These are phyloP conservation scores for Acanthisitta chloris DNA, from an alignment of 2,113 vertebrate species.

Conservation along the genomic window DNA sequence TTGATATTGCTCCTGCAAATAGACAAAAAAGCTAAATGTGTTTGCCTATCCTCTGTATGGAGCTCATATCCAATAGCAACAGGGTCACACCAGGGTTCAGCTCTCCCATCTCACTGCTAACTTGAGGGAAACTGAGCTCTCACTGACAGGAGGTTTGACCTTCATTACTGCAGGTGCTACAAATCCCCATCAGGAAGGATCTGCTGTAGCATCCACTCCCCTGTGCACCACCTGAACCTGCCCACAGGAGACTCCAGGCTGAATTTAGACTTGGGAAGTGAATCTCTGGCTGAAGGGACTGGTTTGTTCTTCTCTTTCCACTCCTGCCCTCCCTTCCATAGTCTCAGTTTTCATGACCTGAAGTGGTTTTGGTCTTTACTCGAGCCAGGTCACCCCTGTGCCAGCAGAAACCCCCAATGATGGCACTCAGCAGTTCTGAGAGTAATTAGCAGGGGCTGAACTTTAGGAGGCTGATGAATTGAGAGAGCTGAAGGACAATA, in stretches of 20 bases:
- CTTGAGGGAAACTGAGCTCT: fast-evolving
- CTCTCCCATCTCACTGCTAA: background rate
- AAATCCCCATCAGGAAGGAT: background rate
- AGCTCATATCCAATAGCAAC: background rate
- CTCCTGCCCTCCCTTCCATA: background rate
- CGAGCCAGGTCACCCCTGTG: fast-evolving
- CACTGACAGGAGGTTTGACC: background rate
- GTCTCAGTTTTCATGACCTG: fast-evolving
- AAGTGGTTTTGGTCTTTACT: fast-evolving
- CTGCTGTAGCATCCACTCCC: background rate
- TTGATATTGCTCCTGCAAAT: background rate
- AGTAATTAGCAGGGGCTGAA: background rate
- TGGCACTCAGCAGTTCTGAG: background rate
- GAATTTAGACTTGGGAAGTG: fast-evolving
- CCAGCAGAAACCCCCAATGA: background rate
- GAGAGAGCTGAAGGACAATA: background rate
- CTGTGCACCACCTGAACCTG: background rate
- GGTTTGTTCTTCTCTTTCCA: fast-evolving
- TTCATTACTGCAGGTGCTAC: background rate
- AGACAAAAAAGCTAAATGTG: background rate
- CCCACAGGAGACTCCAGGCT: background rate
- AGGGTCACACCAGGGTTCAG: background rate
- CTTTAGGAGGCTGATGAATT: background rate
- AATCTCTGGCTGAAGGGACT: fast-evolving
- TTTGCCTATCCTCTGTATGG: background rate